Evolutionary conservation across 2,888 invertebrate species (phyloP).

Genomic region (Drosophila bunnanda): DNA sequence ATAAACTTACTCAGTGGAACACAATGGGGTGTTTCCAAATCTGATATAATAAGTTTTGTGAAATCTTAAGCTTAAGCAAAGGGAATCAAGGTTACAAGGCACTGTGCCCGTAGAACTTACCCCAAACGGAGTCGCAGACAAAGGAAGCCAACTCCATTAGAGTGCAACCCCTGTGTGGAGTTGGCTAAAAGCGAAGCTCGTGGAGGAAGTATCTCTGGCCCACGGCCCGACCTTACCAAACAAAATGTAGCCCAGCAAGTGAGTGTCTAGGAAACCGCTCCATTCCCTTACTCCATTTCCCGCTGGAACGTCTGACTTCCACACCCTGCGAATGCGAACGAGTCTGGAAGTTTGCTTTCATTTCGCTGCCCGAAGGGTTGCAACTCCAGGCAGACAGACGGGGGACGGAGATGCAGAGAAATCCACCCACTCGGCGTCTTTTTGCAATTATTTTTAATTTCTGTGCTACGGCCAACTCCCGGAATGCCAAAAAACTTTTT

Average conservation of each 20-base stretch:
- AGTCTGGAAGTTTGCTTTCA: slow-evolving; percentile 55
- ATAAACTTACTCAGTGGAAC: not conserved
- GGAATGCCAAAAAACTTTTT: slow-evolving; percentile 71
- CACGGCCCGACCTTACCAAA: slow-evolving; percentile 34
- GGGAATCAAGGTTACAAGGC: slow-evolving; percentile 38
- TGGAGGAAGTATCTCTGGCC: slow-evolving; percentile 31
- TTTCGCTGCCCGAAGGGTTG: slow-evolving; percentile 64
- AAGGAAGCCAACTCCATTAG: slow-evolving; percentile 34
- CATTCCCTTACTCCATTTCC: slow-evolving; percentile 3
- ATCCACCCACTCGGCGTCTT: slow-evolving; percentile 42
- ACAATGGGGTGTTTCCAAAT: slow-evolving; percentile 1
- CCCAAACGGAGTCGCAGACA: slow-evolving; percentile 15
- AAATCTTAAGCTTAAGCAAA: not conserved
- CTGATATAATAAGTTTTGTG: not conserved
- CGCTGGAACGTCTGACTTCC: not conserved
- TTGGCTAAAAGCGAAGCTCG: slow-evolving; percentile 25
- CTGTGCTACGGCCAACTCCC: slow-evolving; percentile 66
- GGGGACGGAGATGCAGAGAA: slow-evolving; percentile 10
- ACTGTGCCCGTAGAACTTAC: slow-evolving; percentile 19
- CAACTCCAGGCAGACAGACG: slow-evolving; percentile 66
- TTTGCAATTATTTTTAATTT: slow-evolving; percentile 68
- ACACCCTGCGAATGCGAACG: slow-evolving; percentile 7
- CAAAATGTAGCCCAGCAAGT: slow-evolving; percentile 46
- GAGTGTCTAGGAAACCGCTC: slow-evolving; percentile 47
- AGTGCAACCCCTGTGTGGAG: slow-evolving; percentile 24